These are phyloP conservation scores for Poecilobothrus nobilitatus DNA, from an alignment of 2,888 invertebrate genomes.

Conservation along the genomic window DNA sequence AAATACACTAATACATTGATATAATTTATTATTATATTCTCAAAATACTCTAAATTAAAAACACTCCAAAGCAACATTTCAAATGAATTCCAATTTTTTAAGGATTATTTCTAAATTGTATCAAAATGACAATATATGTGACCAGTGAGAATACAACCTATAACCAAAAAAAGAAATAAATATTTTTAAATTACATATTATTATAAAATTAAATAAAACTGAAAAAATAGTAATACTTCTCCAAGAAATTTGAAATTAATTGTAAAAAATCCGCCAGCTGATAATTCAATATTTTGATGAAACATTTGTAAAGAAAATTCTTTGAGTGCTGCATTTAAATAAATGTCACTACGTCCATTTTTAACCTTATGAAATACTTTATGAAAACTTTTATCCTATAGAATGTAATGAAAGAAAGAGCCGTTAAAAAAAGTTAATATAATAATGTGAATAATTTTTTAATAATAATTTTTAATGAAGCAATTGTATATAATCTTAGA, in stretches of 20 bases:
- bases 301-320: conserved; percentile 10
- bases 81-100: not conserved
- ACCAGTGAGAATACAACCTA: not conserved
- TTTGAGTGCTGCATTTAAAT: conserved; percentile 7
- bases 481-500: no score
- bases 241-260: conserved; percentile 10
- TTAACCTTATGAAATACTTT: not conserved
- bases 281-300: conserved; percentile 9
- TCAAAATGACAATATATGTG: not conserved
- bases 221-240: not conserved
- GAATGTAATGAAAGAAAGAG: no score
- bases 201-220: not conserved
- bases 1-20: no score
- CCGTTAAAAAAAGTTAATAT: no score
- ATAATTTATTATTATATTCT: no score
- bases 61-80: no score
- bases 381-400: not conserved
- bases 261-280: conserved; percentile 9
- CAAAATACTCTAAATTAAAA: no score
- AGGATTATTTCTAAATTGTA: not conserved
- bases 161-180: no score
- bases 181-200: not conserved
- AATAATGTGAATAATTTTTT: no score
- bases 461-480: no score
- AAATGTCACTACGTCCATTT: not conserved